Evolutionary conservation across 2,888 invertebrate species (phyloP).

Genomic region (Platyscelio sp.): DNA sequence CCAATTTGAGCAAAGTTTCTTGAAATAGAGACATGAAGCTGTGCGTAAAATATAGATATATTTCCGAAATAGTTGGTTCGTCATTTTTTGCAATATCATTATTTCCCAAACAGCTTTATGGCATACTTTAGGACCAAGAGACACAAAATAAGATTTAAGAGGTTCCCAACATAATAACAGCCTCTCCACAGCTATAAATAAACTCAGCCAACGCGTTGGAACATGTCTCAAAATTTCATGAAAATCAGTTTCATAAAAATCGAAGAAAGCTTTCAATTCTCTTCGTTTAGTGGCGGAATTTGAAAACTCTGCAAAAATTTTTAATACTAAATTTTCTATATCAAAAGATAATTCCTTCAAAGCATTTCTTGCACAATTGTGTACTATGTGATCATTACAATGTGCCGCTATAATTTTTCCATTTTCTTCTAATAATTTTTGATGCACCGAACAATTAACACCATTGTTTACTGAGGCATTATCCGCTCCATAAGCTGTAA

Average conservation of each 20-base stretch:
- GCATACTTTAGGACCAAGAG: no score
- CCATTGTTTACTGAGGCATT: neutral
- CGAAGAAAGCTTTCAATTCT: neutral
- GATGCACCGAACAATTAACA: neutral
- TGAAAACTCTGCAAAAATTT: constrained; percentile 22
- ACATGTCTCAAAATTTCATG: neutral
- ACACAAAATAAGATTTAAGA: no score
- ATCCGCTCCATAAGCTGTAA: constrained; percentile 2
- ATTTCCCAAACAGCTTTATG: no score
- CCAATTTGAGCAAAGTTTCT: neutral
- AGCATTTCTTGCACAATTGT: constrained; percentile 8
- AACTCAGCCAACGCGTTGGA: neutral
- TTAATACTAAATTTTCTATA: constrained; percentile 10
- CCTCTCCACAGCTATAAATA: no score
- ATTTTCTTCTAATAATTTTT: neutral
- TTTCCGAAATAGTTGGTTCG: neutral
- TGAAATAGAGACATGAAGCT: constrained; percentile 7
- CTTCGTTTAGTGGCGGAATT: neutral
- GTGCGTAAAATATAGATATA: constrained; percentile 6
- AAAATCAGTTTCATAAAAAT: neutral
- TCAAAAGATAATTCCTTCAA: neutral
- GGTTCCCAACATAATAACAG: no score
- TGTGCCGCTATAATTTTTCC: neutral
- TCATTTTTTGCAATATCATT: no score
- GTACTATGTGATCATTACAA: constrained; percentile 19